phyloP scores from a whole-genome alignment of 2,797 vertebrate genomes.

The Hypotaenidia philippensis region DNA sequence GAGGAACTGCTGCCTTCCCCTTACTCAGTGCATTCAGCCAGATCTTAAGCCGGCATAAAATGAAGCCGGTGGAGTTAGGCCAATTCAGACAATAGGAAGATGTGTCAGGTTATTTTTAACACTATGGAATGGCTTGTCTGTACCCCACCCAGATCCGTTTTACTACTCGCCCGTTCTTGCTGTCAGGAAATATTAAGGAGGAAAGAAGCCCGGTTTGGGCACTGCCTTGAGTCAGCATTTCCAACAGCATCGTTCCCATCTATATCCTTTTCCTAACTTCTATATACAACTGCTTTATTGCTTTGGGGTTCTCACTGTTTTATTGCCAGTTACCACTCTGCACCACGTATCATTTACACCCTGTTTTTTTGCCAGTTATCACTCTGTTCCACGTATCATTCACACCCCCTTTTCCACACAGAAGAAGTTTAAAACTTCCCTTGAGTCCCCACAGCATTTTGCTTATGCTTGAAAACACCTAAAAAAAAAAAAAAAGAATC shows the following conservation, averaged over 20 bases:
- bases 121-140: background rate
- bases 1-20: background rate
- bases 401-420: background rate
- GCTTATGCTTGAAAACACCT: background rate
- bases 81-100: background rate
- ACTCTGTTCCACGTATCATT: background rate
- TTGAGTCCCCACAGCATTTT: background rate
- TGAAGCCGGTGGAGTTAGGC: background rate
- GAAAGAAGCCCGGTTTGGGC: background rate
- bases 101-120: conserved; percentile 2
- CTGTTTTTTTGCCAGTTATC: background rate
- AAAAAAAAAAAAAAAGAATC: background rate
- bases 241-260: background rate
- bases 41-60: background rate
- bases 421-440: background rate
- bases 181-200: background rate
- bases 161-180: background rate
- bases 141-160: background rate
- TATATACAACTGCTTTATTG: background rate
- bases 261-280: background rate
- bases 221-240: background rate
- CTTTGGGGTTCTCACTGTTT: background rate
- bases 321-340: background rate
- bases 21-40: background rate
- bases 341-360: background rate